phyloP scores from a whole-genome alignment of 1,140 invertebrate species.

The Drosophila murphyi region DNA sequence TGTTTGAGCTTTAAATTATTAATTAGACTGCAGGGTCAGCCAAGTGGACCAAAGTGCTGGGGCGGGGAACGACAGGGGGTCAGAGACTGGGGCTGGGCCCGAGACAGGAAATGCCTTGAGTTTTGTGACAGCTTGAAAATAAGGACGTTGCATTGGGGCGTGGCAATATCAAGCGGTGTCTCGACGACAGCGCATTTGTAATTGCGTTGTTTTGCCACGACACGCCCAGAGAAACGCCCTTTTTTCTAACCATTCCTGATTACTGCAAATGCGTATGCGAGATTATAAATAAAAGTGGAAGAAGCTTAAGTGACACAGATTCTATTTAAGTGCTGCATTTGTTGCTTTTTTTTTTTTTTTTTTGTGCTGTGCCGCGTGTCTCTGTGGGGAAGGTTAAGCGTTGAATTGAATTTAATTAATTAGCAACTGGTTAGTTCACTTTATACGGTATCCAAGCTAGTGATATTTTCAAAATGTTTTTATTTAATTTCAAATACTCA shows the following conservation, averaged over 20 bases:
- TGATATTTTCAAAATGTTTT: constrained; percentile 29
- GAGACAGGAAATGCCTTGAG: constrained; percentile 26
- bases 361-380: neutral
- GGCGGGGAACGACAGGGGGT: neutral
- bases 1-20: constrained; percentile 66
- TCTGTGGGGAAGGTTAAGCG: constrained; percentile 50
- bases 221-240: neutral
- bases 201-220: constrained; percentile 49
- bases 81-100: neutral
- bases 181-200: constrained; percentile 46
- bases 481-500: neutral
- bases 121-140: constrained; percentile 46
- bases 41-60: neutral
- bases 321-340: constrained; percentile 38
- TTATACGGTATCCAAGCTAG: constrained; percentile 35
- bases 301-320: constrained; percentile 41
- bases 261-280: constrained; percentile 16
- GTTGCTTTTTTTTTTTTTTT: neutral
- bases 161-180: constrained; percentile 30
- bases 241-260: constrained; percentile 50
- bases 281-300: constrained; percentile 32
- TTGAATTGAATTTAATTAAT: constrained; percentile 71
- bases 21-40: constrained; percentile 70
- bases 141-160: constrained; percentile 23
- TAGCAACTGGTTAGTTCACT: constrained; percentile 21